Evolutionary conservation across 2,888 invertebrate genomes (phyloP).

Genomic region (Tubulanus polymorphus): DNA sequence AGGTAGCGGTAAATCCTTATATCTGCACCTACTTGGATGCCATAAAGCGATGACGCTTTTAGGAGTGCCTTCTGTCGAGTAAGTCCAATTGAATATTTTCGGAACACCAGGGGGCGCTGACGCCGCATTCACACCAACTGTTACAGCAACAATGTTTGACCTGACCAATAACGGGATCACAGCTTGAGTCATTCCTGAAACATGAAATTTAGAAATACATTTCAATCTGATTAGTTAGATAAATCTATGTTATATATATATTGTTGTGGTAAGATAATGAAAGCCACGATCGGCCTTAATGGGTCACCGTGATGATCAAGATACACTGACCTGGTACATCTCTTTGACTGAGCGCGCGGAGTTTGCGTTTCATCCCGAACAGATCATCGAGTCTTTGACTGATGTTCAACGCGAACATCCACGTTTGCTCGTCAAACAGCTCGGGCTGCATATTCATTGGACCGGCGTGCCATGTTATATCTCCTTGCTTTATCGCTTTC

Average conservation of each 20-base stretch:
- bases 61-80: slow-evolving; percentile 21
- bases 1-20: neutral
- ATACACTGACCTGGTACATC: slow-evolving; percentile 42
- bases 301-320: no score
- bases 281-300: no score
- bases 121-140: slow-evolving; percentile 42
- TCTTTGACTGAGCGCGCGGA: slow-evolving; percentile 39
- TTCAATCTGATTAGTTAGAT: no score
- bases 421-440: slow-evolving; percentile 30
- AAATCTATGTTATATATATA: no score
- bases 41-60: slow-evolving; percentile 32
- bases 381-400: slow-evolving; percentile 29
- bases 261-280: no score
- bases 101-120: slow-evolving; percentile 42
- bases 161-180: slow-evolving; percentile 31
- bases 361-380: slow-evolving; percentile 29
- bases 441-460: slow-evolving; percentile 52
- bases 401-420: slow-evolving; percentile 34
- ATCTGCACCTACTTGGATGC: slow-evolving; percentile 32
- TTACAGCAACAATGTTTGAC: slow-evolving; percentile 29
- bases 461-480: slow-evolving; percentile 46
- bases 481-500: slow-evolving; percentile 28
- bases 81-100: slow-evolving; percentile 35
- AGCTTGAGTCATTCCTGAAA: slow-evolving; percentile 36
- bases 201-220: neutral